Evolutionary conservation across 2,797 vertebrate species (phyloP), one percentile per base, ranked within the genome.

Genomic region (Enteromius mattozi): DNA sequence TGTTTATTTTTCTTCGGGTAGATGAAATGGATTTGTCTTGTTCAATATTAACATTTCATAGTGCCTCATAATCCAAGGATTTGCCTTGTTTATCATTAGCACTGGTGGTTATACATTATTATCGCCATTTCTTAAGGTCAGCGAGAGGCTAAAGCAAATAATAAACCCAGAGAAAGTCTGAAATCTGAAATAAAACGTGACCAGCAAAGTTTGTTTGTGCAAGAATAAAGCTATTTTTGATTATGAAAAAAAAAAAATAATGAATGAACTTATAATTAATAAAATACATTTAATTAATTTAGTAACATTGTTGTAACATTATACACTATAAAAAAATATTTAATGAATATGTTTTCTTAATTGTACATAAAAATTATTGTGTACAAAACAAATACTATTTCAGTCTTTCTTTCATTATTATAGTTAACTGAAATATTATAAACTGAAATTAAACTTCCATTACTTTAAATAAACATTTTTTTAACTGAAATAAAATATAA

Each of bases 1-100:
- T 84, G 85, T 85, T 86, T 86, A 86, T 88, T 88, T 86, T 85
- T 72, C 77, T 66, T 71, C 74, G 78, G 78, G 80, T 88, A 86
- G 87, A 84, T 72, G 75, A 74, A 85, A 89, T 89, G 85, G 86
- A 89, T 89, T 81, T 84, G 71, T 83, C 83, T 83, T 85, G 85
- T 86, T 89, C 86, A 85, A 89, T 89, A 88, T 89, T 89, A 88
- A 85, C 88, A 89, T 89, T 89, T 89, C 85, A 83, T 76, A 78
- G 79, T 75, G 61, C 80, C 49, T 85, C 69, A 80, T 80, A 83
- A 86, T 74, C 63, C 78, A 83, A 85, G 87, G 86, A 86, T 86
- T 81, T 86, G 59, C 79, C 81, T 80, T 86, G 89, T 87, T 88
- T 87, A 80, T 85, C 86, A 86, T 87, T 86, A 83, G 88, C 68